A percentile compares a stretch with the other conserved stretches of the same genome.
These are phyloP conservation scores for Spodoptera littoralis DNA, from an alignment of 2,888 invertebrate species.

Conservation along the genomic window DNA sequence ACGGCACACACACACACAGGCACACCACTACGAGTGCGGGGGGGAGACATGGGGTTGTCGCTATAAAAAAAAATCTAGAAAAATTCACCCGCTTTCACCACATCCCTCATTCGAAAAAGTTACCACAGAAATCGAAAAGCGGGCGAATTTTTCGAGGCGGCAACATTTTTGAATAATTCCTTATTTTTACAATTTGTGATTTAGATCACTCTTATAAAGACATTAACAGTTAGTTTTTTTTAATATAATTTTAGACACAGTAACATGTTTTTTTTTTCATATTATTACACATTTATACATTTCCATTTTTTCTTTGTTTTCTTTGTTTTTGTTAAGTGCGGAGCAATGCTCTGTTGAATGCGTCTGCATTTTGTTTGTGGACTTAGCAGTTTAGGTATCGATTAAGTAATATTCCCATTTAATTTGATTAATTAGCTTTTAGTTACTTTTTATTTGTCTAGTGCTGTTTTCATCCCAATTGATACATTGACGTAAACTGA, in stretches of 20 bases:
- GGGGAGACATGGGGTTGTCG: conserved; percentile 72
- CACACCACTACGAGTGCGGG: conserved; percentile 78
- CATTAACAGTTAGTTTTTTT: conserved; percentile 85
- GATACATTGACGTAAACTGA: conserved; percentile 47
- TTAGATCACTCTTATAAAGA: conserved; percentile 87
- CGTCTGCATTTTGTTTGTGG: conserved; percentile 76
- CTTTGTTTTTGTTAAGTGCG: conserved; percentile 62
- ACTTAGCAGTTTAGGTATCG: conserved; percentile 77
- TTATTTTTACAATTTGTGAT: conserved; percentile 84
- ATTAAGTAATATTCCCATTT: conserved; percentile 85
- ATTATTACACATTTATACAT: conserved; percentile 68
- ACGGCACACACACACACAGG: conserved; percentile 83
- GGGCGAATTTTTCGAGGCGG: conserved; percentile 73
- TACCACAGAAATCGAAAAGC: conserved; percentile 47
- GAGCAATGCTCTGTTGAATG: conserved; percentile 71
- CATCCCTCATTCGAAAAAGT: conserved; percentile 50
- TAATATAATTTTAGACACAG: conserved; percentile 79
- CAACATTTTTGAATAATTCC: conserved; percentile 81
- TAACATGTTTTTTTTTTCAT: conserved; percentile 62
- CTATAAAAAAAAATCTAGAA: conserved; percentile 69
- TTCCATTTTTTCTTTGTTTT: conserved; percentile 74
- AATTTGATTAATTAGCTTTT: conserved; percentile 78
- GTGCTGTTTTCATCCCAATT: conserved; percentile 76
- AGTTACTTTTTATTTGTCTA: conserved; percentile 67
- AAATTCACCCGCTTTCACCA: conserved; percentile 48